Base-by-base conservation (phyloP, 2,797 vertebrate species). In the Numenius phaeopus region DNA sequence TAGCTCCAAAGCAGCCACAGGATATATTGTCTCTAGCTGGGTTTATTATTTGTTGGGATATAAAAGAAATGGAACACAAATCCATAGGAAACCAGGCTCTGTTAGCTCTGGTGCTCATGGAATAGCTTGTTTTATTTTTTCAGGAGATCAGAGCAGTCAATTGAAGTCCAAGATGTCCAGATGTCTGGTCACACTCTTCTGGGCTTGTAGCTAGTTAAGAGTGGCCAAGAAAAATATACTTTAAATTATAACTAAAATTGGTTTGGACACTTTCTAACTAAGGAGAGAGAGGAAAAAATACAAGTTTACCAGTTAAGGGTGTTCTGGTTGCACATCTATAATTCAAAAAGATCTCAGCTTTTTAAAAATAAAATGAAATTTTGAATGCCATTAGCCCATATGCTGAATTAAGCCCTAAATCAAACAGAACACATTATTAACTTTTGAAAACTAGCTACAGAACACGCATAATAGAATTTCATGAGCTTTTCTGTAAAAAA, bases 111-210 rank as follows among this genome's bases (percentile, higher is more conserved):
- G 81, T 94, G 79, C 84, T 97, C 75, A 50, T 61, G 79, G 84
- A 96, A 96, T 92, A 95, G 79, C 87, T 89, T 92, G 94, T 91
- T 94, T 92, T 94, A 93, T 95, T 97, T 96, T 94, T 95, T 92
- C 85, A 91, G 85, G 87, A 93, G 90, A 96, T 97, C 94, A 97
- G 94, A 95, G 91, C 83, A 94, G 90, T 89, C 94, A 97, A 87
- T 9, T 94, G 94, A 97, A 95, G 96, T 96, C 95, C 96, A 96
- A 96, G 90, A 97, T 96, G 94, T 96, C 96, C 95, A 97, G 97
- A 97, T 97, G 96, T 96, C 96, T 97, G 87, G 93, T 96, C 96
- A 91, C 94, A 97, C 91, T 97, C 90, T 94, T 89, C 73, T 87
- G 86, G 90, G 90, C 70, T 97, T 89, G 77, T 72, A 96, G 73